A percentile compares a stretch with the other conserved stretches of the same genome.
These are phyloP conservation scores for Apostichopus californicus DNA, from an alignment of 35 echinoderm and acorn worm species.

Conservation along the genomic window DNA sequence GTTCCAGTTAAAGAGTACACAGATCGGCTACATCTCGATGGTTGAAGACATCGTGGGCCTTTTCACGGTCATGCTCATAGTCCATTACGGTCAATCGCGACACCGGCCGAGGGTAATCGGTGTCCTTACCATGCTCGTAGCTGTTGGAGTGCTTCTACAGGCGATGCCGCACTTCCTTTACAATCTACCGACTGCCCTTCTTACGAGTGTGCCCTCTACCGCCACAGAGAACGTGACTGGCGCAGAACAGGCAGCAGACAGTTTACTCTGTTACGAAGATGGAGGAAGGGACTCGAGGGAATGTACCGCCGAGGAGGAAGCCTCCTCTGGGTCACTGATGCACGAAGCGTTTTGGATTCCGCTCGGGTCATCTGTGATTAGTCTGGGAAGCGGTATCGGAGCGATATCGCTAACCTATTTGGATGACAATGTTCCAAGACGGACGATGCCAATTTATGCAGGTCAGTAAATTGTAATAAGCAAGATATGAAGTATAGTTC, in stretches of 20 bases:
- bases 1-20: conserved; percentile 63
- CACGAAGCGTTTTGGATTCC: conserved; percentile 67
- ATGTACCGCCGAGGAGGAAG: conserved; percentile 62
- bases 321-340: conserved; percentile 53
- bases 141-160: conserved; percentile 52
- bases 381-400: conserved; percentile 56
- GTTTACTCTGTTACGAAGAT: background rate
- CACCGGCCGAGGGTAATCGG: conserved; percentile 55
- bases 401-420: conserved; percentile 78
- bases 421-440: conserved; percentile 75
- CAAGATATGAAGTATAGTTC: too few species aligned
- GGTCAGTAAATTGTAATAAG: conserved; percentile 27
- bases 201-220: background rate
- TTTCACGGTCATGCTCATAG: conserved; percentile 44
- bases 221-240: conserved; percentile 16
- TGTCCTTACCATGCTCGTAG: conserved; percentile 8
- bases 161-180: conserved; percentile 86
- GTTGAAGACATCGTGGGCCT: conserved; percentile 51
- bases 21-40: conserved; percentile 46
- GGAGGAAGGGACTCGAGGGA: background rate
- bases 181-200: conserved; percentile 53
- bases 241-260: background rate
- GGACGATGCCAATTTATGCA: conserved; percentile 67
- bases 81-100: conserved; percentile 44
- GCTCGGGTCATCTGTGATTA: conserved; percentile 60